Evolutionary conservation across 2,888 invertebrate species (phyloP).

Genomic region (Herminia tarsipennalis): DNA sequence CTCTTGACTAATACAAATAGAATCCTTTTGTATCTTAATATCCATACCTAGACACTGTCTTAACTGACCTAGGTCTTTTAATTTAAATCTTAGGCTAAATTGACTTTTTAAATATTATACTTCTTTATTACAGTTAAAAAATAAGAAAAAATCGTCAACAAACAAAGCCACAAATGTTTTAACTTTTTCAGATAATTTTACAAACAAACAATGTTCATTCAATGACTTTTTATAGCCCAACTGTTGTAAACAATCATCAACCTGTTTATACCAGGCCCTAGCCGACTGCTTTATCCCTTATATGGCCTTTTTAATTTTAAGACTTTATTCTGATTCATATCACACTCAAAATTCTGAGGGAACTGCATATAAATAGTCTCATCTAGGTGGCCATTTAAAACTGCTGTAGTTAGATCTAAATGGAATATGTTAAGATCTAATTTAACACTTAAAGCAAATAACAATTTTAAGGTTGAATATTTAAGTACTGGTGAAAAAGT

Average conservation of each 20-base stretch:
- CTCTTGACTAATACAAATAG: constrained; percentile 2
- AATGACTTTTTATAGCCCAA: constrained; percentile 1
- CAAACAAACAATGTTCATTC: constrained; percentile 14
- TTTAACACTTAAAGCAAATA: too few relatives aligned
- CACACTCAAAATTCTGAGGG: neutral
- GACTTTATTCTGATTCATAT: neutral
- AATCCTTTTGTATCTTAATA: constrained; percentile 1
- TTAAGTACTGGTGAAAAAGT: too few relatives aligned
- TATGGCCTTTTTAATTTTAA: constrained; percentile 17
- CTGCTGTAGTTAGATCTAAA: too few relatives aligned
- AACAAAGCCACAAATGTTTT: constrained; percentile 12
- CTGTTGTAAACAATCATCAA: too few relatives aligned
- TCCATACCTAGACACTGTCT: constrained; percentile 13
- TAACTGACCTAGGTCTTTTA: constrained; percentile 16
- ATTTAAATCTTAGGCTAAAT: constrained; percentile 11
- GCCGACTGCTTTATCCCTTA: constrained; percentile 20
- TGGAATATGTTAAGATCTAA: too few relatives aligned
- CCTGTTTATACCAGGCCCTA: constrained; percentile 3
- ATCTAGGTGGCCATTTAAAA: too few relatives aligned
- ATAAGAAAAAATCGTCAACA: constrained; percentile 11
- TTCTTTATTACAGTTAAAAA: constrained; percentile 16
- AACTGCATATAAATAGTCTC: too few relatives aligned
- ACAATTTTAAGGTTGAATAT: too few relatives aligned
- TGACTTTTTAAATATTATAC: constrained; percentile 10
- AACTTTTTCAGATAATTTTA: constrained; percentile 2